Conservation (phyloP, 2,113 vertebrate genomes). For the Tyrannus savana region DNA sequence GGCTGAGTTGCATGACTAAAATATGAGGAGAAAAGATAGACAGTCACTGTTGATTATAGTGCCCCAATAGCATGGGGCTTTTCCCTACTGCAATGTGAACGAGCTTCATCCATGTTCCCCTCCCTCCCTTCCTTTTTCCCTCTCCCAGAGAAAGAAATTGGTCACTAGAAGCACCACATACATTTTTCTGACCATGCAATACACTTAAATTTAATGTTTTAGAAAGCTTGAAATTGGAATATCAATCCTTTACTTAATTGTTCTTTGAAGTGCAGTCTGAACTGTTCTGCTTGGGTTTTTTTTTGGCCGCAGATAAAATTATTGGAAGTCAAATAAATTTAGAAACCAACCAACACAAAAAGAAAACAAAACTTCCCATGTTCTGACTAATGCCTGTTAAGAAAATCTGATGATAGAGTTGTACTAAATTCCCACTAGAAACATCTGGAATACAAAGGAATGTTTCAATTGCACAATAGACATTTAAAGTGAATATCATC, state of each 20-base stretch:
- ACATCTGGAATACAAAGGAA: background rate
- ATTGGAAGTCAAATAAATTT: background rate
- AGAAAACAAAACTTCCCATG: background rate
- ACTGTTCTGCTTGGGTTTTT: background rate
- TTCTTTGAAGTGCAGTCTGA: background rate
- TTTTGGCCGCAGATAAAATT: background rate
- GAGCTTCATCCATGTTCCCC: background rate
- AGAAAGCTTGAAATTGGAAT: background rate
- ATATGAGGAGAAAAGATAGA: background rate
- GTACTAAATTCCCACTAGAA: background rate
- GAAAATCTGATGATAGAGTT: background rate
- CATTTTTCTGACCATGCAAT: background rate
- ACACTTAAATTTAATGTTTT: conserved; percentile 7
- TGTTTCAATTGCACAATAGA: conserved; percentile 16
- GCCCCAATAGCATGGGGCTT: background rate
- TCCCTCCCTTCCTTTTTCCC: background rate
- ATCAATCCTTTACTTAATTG: background rate
- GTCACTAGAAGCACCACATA: background rate
- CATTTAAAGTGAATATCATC: background rate
- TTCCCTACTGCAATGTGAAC: background rate
- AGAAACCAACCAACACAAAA: background rate
- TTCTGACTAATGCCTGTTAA: background rate
- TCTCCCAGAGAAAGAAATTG: background rate
- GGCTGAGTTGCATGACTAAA: background rate
- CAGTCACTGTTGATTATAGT: background rate